Conservation (phyloP, 2,797 vertebrate species). For the Hybognathus amarus region DNA sequence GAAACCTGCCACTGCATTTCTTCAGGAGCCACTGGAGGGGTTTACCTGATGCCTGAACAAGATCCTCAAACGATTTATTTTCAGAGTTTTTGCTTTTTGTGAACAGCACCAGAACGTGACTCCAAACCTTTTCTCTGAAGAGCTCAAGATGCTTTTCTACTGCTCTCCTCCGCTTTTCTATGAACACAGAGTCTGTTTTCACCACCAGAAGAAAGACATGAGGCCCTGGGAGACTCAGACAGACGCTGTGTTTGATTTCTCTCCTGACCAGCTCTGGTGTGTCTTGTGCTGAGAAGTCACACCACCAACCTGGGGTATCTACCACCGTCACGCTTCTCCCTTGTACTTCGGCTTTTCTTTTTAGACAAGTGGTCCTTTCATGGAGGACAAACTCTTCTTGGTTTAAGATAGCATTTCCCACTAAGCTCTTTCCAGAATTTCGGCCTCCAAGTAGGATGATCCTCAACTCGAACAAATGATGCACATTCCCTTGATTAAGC, state of each 20-base stretch:
- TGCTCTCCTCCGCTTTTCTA: constrained; percentile 64
- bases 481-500: not conserved
- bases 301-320: constrained; percentile 52
- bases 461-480: constrained; percentile 16
- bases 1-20: constrained; percentile 29
- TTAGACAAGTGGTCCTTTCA: constrained; percentile 45
- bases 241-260: constrained; percentile 60
- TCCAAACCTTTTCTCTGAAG: constrained; percentile 48
- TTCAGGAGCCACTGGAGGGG: constrained; percentile 31
- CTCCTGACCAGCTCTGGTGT: constrained; percentile 43
- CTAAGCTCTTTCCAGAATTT: constrained; percentile 48
- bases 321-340: constrained; percentile 35
- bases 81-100: constrained; percentile 31
- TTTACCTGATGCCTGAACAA: constrained; percentile 32
- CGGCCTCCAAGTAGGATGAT: constrained; percentile 47
- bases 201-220: constrained; percentile 77
- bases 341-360: constrained; percentile 26
- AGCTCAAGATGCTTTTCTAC: constrained; percentile 45
- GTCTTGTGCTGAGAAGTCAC: constrained; percentile 42
- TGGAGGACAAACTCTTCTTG: constrained; percentile 39
- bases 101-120: constrained; percentile 43
- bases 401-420: constrained; percentile 42
- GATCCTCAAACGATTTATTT: constrained; percentile 22
- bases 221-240: constrained; percentile 76
- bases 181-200: constrained; percentile 74